Conservation (phyloP, 1,140 invertebrate species). For the Rhopalosiphum padi region DNA sequence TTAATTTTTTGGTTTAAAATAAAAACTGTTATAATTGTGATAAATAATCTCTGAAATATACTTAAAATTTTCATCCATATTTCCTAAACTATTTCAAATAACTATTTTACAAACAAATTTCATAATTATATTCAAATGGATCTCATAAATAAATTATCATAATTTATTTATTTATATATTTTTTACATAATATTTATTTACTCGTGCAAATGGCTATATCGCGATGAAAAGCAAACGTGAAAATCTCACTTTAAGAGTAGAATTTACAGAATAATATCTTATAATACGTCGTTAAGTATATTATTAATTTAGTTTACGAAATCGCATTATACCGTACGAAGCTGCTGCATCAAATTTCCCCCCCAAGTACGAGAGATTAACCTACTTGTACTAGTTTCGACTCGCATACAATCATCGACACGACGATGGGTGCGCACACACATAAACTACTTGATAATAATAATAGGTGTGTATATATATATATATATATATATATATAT, state of each 20-base stretch:
- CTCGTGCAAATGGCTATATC: not conserved
- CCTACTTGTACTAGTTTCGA: not conserved
- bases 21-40: no score
- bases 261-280: not conserved
- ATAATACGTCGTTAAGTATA: not conserved
- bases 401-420: not conserved
- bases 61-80: no score
- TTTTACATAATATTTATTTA: no score
- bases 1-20: no score
- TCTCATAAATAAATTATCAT: no score
- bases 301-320: conserved; percentile 19
- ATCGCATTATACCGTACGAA: not conserved
- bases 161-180: no score
- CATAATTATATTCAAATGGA: no score
- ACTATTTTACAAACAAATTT: no score
- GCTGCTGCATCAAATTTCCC: not conserved
- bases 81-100: no score
- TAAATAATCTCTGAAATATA: no score
- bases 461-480: not conserved
- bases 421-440: not conserved
- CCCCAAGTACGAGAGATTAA: not conserved
- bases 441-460: not conserved
- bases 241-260: not conserved
- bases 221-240: not conserved
- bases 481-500: not conserved